A percentile compares a stretch with the other conserved stretches of the same genome.
Conservation (phyloP, 2,113 vertebrate species). For the Odocoileus hemionus region DNA sequence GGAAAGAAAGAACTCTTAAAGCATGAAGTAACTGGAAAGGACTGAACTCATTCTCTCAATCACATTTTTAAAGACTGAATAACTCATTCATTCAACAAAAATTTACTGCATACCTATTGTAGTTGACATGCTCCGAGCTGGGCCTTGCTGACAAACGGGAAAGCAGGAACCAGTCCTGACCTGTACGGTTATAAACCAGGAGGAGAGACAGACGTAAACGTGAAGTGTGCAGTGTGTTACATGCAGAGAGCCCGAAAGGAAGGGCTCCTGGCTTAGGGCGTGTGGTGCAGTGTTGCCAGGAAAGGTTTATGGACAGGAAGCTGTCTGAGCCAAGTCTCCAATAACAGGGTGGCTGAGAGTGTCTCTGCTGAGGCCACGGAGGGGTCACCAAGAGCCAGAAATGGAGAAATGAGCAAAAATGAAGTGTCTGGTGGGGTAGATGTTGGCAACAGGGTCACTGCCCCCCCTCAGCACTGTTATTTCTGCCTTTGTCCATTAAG, state of each 20-base stretch:
- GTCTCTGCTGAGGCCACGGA: accelerated
- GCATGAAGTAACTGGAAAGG: not conserved
- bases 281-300: not conserved
- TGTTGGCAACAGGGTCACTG: not conserved
- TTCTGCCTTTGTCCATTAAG: not conserved
- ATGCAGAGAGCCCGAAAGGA: not conserved
- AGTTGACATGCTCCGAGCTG: not conserved
- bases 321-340: not conserved
- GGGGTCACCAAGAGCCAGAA: not conserved
- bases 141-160: not conserved
- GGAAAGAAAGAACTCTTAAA: not conserved
- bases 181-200: not conserved
- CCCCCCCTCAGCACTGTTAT: not conserved
- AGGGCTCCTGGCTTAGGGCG: not conserved
- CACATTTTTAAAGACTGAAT: not conserved
- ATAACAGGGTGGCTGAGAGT: no score
- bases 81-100: conserved; percentile 67
- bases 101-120: not conserved
- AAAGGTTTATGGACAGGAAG: not conserved
- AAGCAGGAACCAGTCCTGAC: not conserved
- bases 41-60: not conserved
- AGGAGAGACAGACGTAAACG: not conserved
- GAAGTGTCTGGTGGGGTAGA: not conserved
- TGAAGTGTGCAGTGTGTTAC: not conserved
- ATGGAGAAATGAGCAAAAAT: not conserved